Evolutionary conservation across 2,888 invertebrate genomes (phyloP), one percentile per base, ranked within the genome.

Genomic region (Phyto melanocephala): DNA sequence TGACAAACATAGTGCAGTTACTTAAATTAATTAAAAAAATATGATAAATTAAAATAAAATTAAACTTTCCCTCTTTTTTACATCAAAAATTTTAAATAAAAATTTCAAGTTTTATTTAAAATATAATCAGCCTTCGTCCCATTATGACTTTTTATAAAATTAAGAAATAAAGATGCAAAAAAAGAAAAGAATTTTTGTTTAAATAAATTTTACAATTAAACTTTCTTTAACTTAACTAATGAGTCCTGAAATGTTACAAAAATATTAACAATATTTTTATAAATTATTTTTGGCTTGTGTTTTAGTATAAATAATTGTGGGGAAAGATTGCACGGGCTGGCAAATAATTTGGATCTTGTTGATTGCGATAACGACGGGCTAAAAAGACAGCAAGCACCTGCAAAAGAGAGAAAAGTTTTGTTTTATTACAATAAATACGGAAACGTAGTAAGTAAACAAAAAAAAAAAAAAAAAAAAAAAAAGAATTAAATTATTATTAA

Each of bases 301-400:
- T 17, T 80, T 85, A 91, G 85, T 91, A 91, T 50, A 88, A 87
- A 86, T 91, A 91, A 84, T 92, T 90, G 77, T 88, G 87, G 81
- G 95, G 95, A 90, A 95, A 95, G 87, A 95, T 93, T 87, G 95
- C 95, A 87, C 95, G 95, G 74, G 95, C 94, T 88, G 94, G 93
- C 91, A 95, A 93, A 91, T 95, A 94, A 88, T 93, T 92, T 79
- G 95, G 95, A 92, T 96, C 95, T 77, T 95, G 93, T 91, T 95
- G 95, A 92, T 96, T 96, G 89, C 96, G 94, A 92, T 95, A 96
- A 87, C 94, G 94, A 90, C 95, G 94, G 84, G 96, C 95, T 90
- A 96, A 92, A 92, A 96, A 94, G 86, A 96, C 95, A 88, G 96
- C 96, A 90, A 96, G 93, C 89, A 97, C 93, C 96, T 97, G 93